These are phyloP conservation scores for Amiota minor DNA, from an alignment of 2,888 invertebrate genomes.

Conservation along the genomic window DNA sequence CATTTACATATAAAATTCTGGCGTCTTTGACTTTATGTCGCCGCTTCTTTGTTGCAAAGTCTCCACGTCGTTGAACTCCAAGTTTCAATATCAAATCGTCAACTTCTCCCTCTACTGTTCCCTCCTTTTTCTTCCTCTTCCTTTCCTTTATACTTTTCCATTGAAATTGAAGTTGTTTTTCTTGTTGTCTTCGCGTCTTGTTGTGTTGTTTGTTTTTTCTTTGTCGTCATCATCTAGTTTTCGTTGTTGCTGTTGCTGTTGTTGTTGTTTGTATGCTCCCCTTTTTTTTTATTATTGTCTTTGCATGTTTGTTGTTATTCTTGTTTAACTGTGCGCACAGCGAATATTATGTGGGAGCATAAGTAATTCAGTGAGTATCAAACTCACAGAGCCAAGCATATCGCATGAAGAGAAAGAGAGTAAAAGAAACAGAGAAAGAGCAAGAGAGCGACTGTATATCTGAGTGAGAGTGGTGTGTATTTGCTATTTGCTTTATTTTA, in stretches of 20 bases:
- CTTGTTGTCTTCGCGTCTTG: not conserved
- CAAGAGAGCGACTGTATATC: not conserved
- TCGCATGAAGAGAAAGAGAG: not conserved
- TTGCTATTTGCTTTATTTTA: too few species aligned
- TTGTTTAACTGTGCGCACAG: slow-evolving; percentile 45
- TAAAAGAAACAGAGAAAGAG: too few species aligned
- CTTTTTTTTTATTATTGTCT: not conserved
- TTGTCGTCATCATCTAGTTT: slow-evolving; percentile 7
- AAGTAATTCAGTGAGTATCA: not conserved
- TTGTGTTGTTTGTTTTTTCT: slow-evolving; percentile 2
- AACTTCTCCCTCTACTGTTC: not conserved
- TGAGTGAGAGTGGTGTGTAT: too few species aligned
- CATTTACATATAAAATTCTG: too few species aligned
- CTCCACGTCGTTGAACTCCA: not conserved
- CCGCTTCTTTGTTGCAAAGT: too few species aligned
- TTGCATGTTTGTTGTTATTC: slow-evolving; percentile 31
- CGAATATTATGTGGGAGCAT: not conserved
- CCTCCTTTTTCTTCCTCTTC: not conserved
- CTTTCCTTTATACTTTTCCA: slow-evolving; percentile 2
- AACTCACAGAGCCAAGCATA: not conserved
- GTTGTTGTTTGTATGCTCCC: slow-evolving; percentile 7
- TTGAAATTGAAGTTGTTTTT: not conserved
- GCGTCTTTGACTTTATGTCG: too few species aligned
- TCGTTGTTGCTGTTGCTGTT: not conserved
- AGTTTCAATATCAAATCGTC: not conserved